Evolutionary conservation across 2,113 vertebrate species (phyloP), one percentile per base, ranked within the genome.

Genomic region (Zosterops borbonicus): DNA sequence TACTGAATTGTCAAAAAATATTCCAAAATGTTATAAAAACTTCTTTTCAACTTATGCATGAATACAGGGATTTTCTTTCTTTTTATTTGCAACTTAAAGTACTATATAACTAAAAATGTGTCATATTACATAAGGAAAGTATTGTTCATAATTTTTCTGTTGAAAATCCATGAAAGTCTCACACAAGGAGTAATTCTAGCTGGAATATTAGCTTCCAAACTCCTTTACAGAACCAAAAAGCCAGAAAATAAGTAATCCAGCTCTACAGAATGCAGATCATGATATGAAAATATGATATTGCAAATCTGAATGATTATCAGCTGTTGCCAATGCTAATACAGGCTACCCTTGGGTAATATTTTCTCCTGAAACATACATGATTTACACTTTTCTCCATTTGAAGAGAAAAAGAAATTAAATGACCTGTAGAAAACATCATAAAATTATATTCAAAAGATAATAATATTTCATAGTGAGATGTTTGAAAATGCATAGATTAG

Each of bases 321-420:
- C 20, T 92, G 24, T 95, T 93, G 39, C 59, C 56, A 74, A 13
- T 90, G 63, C 33, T 94, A 86, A 95, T 86, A 55, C 46, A 80
- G 22, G 80, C 77, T 80, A 87, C 70, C 3, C 24, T 85, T 91
- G 63, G 47, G 85, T 67, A 77, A 59, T 88, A 91, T 79, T 91
- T 95, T 91, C 53, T 90, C 11, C 41, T 46, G 79, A 63, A 92
- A 63, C 28, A 65, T 62, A 28, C 27, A 6, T 59, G 79, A 92
- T 83, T 90, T 94, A 77, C 33, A n/a, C 21, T 70, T 95, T 58
- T 50, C 27, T 95, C 63, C 55, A 83, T 95, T 77, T 88, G 78
- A 82, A 80, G 49, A 91, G 70, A 95, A 80, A 13, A 28, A 77
- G 50, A 93, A 35, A 96, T 88, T 94, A 94, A 95, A 97, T 93